phyloP scores from a whole-genome alignment of 2,888 invertebrate species.

The Eugnorisma glareosa region DNA sequence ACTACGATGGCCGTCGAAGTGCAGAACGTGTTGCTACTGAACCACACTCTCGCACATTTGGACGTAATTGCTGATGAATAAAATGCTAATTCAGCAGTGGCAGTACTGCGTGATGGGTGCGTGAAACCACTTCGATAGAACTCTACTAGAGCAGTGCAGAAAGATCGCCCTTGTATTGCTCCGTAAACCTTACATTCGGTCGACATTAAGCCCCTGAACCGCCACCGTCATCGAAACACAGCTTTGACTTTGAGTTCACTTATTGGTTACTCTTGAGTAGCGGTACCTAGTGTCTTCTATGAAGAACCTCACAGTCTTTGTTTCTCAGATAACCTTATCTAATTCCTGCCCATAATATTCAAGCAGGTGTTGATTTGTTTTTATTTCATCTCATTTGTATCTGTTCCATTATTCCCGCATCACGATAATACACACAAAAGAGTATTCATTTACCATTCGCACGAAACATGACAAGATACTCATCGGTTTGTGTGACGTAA shows the following conservation, averaged over 20 bases:
- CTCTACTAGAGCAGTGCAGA: neutral
- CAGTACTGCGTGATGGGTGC: constrained; percentile 5
- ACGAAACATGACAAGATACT: constrained; percentile 26
- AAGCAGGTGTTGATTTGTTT: constrained; percentile 12
- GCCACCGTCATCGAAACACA: too few relatives aligned
- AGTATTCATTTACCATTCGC: constrained; percentile 22
- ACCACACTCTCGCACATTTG: constrained; percentile 1
- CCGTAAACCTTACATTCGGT: neutral
- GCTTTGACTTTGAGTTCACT: neutral
- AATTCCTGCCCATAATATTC: neutral
- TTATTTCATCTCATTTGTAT: neutral
- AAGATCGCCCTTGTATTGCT: neutral
- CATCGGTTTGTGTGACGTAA: constrained; percentile 23
- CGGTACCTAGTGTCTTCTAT: neutral
- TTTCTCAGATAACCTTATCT: too few relatives aligned
- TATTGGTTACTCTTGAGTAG: neutral
- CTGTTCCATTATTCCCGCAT: constrained; percentile 12
- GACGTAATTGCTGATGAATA: constrained; percentile 27
- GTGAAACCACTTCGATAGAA: neutral
- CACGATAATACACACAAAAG: constrained; percentile 28
- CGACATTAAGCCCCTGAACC: neutral
- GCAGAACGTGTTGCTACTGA: constrained; percentile 8
- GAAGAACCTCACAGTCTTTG: neutral
- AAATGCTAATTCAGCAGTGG: constrained; percentile 27
- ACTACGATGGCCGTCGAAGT: constrained; percentile 9